Percentiles rank a stretch among this genome's conserved stretches.
These are phyloP conservation scores for Petrocephalus sullivani DNA, from an alignment of 2,797 vertebrate species.

Conservation along the genomic window DNA sequence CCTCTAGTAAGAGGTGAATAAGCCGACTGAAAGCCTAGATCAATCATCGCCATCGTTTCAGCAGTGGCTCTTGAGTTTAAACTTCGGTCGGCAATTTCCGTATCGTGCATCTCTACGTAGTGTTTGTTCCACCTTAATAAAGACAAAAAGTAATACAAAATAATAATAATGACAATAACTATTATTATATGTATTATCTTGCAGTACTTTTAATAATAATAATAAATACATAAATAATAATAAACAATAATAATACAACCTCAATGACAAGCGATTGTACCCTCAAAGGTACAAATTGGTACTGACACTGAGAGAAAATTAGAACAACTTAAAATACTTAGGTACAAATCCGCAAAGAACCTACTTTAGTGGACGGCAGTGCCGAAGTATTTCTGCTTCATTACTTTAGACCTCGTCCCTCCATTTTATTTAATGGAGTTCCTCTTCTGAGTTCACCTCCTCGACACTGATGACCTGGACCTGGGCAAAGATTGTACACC, in stretches of 20 bases:
- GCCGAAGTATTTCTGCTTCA: neutral
- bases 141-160: neutral
- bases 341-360: neutral
- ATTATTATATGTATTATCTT: too few relatives aligned
- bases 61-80: neutral
- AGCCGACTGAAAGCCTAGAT: neutral
- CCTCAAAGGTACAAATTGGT: too few relatives aligned
- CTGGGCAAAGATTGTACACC: neutral
- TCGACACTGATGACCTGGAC: neutral
- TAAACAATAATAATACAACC: too few relatives aligned
- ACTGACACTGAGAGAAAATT: neutral
- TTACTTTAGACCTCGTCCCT: neutral
- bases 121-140: neutral
- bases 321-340: neutral
- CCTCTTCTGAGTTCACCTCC: neutral
- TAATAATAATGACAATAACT: neutral
- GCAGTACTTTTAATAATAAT: too few relatives aligned
- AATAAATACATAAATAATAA: too few relatives aligned
- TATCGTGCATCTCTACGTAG: neutral
- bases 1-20: neutral
- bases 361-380: neutral
- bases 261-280: too few relatives aligned
- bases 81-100: neutral
- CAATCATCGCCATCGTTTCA: neutral
- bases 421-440: neutral